Percentiles rank a stretch among this genome's conserved stretches.
These are phyloP conservation scores for Bufotes viridis DNA, from an alignment of 2,797 vertebrate species.

Conservation along the genomic window DNA sequence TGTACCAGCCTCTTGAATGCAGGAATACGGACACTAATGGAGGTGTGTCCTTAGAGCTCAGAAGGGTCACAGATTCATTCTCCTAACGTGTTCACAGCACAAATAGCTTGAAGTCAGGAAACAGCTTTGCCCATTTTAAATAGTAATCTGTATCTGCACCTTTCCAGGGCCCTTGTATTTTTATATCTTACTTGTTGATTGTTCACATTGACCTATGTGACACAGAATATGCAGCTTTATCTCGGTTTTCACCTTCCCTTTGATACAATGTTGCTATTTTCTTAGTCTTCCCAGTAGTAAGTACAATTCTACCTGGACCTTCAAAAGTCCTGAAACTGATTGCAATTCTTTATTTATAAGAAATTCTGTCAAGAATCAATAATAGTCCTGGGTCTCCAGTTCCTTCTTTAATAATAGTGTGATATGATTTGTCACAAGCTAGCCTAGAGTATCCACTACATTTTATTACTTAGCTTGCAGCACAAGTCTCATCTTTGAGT, in stretches of 20 bases:
- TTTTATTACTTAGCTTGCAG: conserved; percentile 91
- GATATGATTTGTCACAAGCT: conserved; percentile 93
- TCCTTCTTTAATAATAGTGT: conserved; percentile 94
- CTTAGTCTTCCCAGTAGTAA: conserved; percentile 76
- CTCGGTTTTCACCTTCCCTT: conserved; percentile 71
- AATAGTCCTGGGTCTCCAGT: conserved; percentile 87
- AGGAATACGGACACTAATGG: conserved; percentile 85
- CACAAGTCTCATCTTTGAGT: conserved; percentile 87
- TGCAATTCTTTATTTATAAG: conserved; percentile 88
- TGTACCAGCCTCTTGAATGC: conserved; percentile 78
- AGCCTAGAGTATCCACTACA: conserved; percentile 82
- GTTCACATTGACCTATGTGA: conserved; percentile 74
- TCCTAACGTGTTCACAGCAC: conserved; percentile 72
- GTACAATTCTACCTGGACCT: conserved; percentile 82
- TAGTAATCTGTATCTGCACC: conserved; percentile 64
- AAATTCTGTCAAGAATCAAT: conserved; percentile 92
- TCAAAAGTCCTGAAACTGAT: conserved; percentile 82
- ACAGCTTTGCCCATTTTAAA: conserved; percentile 72
- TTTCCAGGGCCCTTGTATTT: conserved; percentile 71
- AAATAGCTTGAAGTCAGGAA: conserved; percentile 67
- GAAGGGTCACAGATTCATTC: conserved; percentile 79
- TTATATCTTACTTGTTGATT: conserved; percentile 72
- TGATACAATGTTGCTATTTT: conserved; percentile 79
- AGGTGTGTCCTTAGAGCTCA: conserved; percentile 79
- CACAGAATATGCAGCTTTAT: conserved; percentile 70